Conservation (phyloP, 2,797 vertebrate species). For the Halcyon chelicuti region DNA sequence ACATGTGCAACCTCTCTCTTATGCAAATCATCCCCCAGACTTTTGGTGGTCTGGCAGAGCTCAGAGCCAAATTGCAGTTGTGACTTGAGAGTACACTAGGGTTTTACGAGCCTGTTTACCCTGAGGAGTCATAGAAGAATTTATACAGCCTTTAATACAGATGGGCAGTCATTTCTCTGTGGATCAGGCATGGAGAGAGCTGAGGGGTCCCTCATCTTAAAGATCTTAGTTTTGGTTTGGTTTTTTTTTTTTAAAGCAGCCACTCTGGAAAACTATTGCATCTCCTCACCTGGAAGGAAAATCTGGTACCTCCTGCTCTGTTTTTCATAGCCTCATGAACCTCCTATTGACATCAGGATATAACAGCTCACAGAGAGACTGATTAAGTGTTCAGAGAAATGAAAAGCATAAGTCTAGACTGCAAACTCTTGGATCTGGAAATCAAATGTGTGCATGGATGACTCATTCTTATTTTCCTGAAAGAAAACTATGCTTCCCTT, state of each 20-base stretch:
- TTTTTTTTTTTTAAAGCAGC: neutral
- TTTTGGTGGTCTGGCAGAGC: neutral
- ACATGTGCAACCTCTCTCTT: neutral
- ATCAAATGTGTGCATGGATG: slow-evolving; percentile 58
- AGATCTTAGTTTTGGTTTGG: neutral
- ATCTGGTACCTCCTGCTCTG: neutral
- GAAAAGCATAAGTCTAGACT: slow-evolving; percentile 63
- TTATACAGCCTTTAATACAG: neutral
- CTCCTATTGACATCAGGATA: slow-evolving; percentile 53
- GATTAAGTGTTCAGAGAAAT: slow-evolving; percentile 59
- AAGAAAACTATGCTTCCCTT: slow-evolving; percentile 32
- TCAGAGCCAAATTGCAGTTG: neutral
- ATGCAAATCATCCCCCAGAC: neutral
- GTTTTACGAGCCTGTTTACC: neutral
- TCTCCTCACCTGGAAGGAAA: slow-evolving; percentile 13
- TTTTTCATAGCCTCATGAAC: slow-evolving; percentile 36
- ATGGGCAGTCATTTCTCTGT: neutral
- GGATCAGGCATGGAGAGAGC: neutral
- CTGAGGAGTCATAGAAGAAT: neutral
- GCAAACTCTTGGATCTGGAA: slow-evolving; percentile 56
- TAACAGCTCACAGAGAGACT: slow-evolving; percentile 37
- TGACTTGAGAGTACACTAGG: neutral
- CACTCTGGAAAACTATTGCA: neutral
- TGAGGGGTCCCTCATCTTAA: neutral
- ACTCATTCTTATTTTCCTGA: slow-evolving; percentile 64